Percentiles rank a stretch among this genome's conserved stretches.
These are phyloP conservation scores for Hybognathus amarus DNA, from an alignment of 2,797 vertebrate species.

Conservation along the genomic window DNA sequence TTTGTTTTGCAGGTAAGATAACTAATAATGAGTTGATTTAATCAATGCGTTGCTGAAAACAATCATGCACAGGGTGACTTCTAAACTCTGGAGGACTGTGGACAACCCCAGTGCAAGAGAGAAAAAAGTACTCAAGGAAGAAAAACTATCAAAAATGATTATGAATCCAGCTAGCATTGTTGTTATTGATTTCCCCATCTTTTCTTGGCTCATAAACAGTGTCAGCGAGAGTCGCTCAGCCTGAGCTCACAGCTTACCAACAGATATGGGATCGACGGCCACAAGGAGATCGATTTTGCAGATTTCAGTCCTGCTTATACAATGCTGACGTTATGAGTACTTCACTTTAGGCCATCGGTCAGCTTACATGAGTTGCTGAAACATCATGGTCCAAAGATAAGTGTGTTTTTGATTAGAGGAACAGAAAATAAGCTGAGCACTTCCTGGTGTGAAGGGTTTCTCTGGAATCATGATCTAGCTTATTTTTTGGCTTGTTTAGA, in stretches of 20 bases:
- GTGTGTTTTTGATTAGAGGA: background rate
- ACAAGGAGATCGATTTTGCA: constrained; percentile 43
- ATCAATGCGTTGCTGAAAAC: constrained; percentile 41
- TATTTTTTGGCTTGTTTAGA: background rate
- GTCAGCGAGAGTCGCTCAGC: constrained; percentile 44
- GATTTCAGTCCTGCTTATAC: constrained; percentile 38
- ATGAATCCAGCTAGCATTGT: constrained; percentile 56
- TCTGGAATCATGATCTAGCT: background rate
- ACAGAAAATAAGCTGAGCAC: background rate
- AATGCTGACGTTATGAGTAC: background rate
- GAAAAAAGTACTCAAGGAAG: background rate
- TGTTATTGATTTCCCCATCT: constrained; percentile 60
- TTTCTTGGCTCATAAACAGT: constrained; percentile 58
- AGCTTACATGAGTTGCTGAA: constrained; percentile 12
- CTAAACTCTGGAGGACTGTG: constrained; percentile 8
- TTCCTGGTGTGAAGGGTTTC: background rate
- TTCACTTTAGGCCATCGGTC: constrained; percentile 21
- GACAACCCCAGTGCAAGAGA: constrained; percentile 2
- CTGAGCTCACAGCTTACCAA: constrained; percentile 54
- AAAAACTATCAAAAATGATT: constrained; percentile 53
- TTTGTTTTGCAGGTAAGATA: constrained; percentile 49
- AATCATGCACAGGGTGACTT: constrained; percentile 30
- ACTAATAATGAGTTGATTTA: constrained; percentile 55
- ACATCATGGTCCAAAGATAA: background rate
- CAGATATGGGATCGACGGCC: constrained; percentile 51